Base-by-base conservation (phyloP, 53 echinoderm and acorn worm genomes). In the Stichopus horrens region DNA sequence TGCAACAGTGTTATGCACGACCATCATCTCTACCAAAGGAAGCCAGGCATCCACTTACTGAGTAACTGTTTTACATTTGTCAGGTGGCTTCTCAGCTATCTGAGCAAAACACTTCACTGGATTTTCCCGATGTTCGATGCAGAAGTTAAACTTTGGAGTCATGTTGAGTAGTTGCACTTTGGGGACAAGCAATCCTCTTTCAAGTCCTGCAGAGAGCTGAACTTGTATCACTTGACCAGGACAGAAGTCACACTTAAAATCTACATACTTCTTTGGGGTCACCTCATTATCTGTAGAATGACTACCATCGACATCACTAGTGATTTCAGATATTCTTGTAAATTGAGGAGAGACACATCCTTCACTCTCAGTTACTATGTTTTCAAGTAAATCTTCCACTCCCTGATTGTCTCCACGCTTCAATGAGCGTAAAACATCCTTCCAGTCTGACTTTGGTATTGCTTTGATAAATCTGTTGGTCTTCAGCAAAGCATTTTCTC, bases 71-170 rank as follows among this genome's bases (percentile, higher is more conserved):
- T 77, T 86, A 16, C 88, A 88, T 55, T 73, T 68, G 0, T 86
- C 86, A 53, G 92, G 92, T 5, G 88, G 77, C 10, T 74, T 58
- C 52, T 75, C 90, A 20, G 95, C 96, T 4, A 92, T 77, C 75
- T 88, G 60, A 16, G 93, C 79, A 88, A 97, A 93, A 80, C 93
- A 91, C 20, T 76, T 83, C 52, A 97, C 89, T 13, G 97, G 90
- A 23, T 94, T 89, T 9, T 58, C 86, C n/a, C 95, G 91, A 80
- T 97, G 97, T 86, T 97, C 97, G 8, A 83, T 76, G 65, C 97
- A 97, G 73, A 97, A 53, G 57, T 88, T 87, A 5, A 95, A 60
- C 78, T 93, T 90, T 53, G 95, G 95, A 13, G 94, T 95, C 58
- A 95, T 77, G 65, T 90, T 85, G 83, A 93, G 86, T 18, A 97